Base-by-base conservation (phyloP, 2,888 invertebrate species). In the Drosophila setosimentum region DNA sequence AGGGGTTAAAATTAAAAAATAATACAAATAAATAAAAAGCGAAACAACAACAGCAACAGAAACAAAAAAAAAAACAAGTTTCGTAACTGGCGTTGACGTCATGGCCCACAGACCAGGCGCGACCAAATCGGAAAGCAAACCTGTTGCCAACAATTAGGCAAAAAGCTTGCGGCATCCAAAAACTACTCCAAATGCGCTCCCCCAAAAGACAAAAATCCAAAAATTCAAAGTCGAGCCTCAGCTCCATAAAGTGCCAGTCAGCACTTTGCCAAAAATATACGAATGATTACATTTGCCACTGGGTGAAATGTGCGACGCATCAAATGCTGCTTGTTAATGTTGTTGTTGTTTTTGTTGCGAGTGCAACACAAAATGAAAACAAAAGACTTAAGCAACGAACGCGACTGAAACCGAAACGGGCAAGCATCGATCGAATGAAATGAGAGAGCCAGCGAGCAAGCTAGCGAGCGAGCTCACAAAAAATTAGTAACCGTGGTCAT, bases 401-500 rank as follows among this genome's bases (percentile, higher is more conserved):
- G 73, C 69, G 68, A 75, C 61, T 37, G 45, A 59, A 72, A 54
- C 45, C 53, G 62, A 48, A 55, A 30, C 40, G 51, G 59, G 45
- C 16, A 24, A n/a, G 55, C 55, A 37, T 55, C 55, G 37, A 37
- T n/a, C 55, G 35, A 32, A 55, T 55, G 50, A 68, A 53, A 59
- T 35, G 64, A 59, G 49, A 59, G 70, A 73, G 58, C 51, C 27
- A 45, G 11, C 42, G 42, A 54, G 33, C 16, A 21, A 48, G 75
- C 50, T 18, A 18, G 18, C 18, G 21, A 45, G 45, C 45, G 16
- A 24, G 16, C 58, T 53, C 73, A 58, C 59, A 73, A 73, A 81
- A 88, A 90, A 83, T 91, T 89, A 91, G 92, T 92, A 92, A 90
- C 92, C 87, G 89, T 92, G 92, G 92, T 92, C 92, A 92, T 92